Evolutionary conservation across 2,113 vertebrate genomes (phyloP), one percentile per base, ranked within the genome.

Genomic region (Butorides virescens): DNA sequence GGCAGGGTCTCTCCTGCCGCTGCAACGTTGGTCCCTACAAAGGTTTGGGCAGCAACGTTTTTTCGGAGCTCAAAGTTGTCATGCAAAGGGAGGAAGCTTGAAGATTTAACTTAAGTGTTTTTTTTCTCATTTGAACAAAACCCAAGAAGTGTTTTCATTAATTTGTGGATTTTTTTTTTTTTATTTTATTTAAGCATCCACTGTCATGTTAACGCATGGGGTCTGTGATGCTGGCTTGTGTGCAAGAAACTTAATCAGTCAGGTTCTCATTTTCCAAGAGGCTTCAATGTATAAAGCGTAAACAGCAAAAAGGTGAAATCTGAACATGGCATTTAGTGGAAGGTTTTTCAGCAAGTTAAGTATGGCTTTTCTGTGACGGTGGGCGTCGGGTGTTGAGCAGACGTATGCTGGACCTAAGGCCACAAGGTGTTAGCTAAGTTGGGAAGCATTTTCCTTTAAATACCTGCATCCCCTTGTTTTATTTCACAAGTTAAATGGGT

Each of bases 181-280:
- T 59, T 49, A 39, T 8, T 34, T 37, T 39, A 12, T 65, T 36
- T 3, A 19, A 86, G 29, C 21, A 10, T 36, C 52, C 1, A 1
- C 34, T 6, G 1, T 16, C 20, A 0, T 1, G 1, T 50, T 39
- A 15, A 15, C 26, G 3, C 0, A 0, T 0, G 25, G 70, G 36
- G 5, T 39, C 74, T 56, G 13, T 6, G 15, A 21, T 11, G 16
- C 30, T 78, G 66, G n/a, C 10, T 5, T 3, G 11, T 5, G 25
- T 30, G 34, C 27, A 9, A 36, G 62, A 56, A 22, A 8, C 44
- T 32, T 29, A 5, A 17, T 62, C 34, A 11, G 0, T 46, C 32
- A 10, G 63, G 11, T 8, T 81, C 29, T 37, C 15, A 2, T 74
- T 71, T 78, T 9, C 73, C 15, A 5, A 3, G n/a, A 91, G 49